Percentiles rank a stretch among this genome's conserved stretches.
Evolutionary conservation across 2,888 invertebrate genomes (phyloP).

Genomic region (Eledona agricola): DNA sequence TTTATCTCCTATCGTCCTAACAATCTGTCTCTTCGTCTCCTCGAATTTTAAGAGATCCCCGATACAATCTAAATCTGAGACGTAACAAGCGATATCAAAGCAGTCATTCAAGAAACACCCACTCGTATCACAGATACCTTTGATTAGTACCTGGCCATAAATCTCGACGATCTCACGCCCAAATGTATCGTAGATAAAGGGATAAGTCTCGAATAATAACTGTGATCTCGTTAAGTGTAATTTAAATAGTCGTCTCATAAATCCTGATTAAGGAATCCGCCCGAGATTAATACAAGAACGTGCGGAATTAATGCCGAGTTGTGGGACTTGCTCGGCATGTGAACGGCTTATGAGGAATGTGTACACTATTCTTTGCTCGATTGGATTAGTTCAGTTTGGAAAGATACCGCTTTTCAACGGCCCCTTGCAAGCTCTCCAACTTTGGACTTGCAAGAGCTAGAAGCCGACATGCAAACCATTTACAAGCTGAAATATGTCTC

Average conservation of each 20-base stretch:
- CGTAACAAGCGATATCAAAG: slow-evolving; percentile 38
- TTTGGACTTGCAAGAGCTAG: too few relatives aligned
- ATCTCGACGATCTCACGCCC: slow-evolving; percentile 38
- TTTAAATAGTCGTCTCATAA: slow-evolving; percentile 42
- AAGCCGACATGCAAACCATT: too few relatives aligned
- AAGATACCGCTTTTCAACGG: slow-evolving; percentile 16
- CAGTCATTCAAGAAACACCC: slow-evolving; percentile 35
- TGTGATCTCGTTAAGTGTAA: slow-evolving; percentile 44
- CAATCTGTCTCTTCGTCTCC: slow-evolving; percentile 35
- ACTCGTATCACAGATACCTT: slow-evolving; percentile 35
- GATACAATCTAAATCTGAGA: slow-evolving; percentile 40
- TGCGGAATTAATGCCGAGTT: slow-evolving; percentile 23
- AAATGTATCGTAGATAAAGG: slow-evolving; percentile 41
- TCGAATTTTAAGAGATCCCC: slow-evolving; percentile 35
- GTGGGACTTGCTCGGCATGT: slow-evolving; percentile 10
- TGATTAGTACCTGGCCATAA: slow-evolving; percentile 37
- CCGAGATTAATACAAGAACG: slow-evolving; percentile 34
- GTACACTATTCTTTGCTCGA: slow-evolving; percentile 24
- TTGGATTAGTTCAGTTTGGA: slow-evolving; percentile 29
- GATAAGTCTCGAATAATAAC: slow-evolving; percentile 43
- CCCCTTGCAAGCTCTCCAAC: slow-evolving; percentile 19
- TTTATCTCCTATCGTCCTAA: slow-evolving; percentile 39
- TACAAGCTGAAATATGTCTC: too few relatives aligned
- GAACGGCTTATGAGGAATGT: slow-evolving; percentile 26
- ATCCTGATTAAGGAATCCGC: slow-evolving; percentile 40